phyloP scores from a whole-genome alignment of 1,140 invertebrate genomes.

The Drosophila arawakana region DNA sequence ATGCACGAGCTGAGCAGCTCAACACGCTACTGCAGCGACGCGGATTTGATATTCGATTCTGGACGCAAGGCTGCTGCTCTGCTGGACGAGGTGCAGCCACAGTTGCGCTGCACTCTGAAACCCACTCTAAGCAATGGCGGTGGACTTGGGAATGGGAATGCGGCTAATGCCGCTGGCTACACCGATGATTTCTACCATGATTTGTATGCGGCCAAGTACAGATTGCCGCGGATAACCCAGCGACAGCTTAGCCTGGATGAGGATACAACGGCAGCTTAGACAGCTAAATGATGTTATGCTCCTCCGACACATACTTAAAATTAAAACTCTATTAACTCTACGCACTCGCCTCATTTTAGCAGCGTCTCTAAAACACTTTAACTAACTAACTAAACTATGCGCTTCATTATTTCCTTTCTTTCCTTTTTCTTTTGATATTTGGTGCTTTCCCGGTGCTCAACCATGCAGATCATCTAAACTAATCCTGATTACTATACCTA shows the following conservation, averaged over 20 bases:
- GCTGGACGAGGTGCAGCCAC: slow-evolving; percentile 73
- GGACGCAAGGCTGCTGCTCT: slow-evolving; percentile 69
- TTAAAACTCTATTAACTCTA: slow-evolving; percentile 12
- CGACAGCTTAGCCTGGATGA: slow-evolving; percentile 68
- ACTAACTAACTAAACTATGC: slow-evolving; percentile 30
- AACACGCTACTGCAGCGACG: slow-evolving; percentile 62
- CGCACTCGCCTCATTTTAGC: slow-evolving; percentile 33
- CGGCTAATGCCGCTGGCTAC: slow-evolving; percentile 3
- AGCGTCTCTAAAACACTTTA: slow-evolving; percentile 32
- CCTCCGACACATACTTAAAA: slow-evolving; percentile 24
- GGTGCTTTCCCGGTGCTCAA: slow-evolving; percentile 22
- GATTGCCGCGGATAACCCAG: slow-evolving; percentile 57
- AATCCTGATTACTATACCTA: slow-evolving; percentile 1
- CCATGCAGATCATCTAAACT: slow-evolving; percentile 21
- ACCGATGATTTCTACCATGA: slow-evolving; percentile 69
- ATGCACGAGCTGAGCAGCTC: slow-evolving; percentile 66
- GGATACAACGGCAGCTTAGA: slow-evolving; percentile 53
- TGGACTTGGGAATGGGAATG: slow-evolving; percentile 40
- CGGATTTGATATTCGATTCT: slow-evolving; percentile 67
- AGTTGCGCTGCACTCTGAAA: slow-evolving; percentile 67
- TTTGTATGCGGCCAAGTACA: slow-evolving; percentile 67
- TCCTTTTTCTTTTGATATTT: slow-evolving; percentile 1
- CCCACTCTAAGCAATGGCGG: slow-evolving; percentile 22
- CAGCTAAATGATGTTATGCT: slow-evolving; percentile 1
- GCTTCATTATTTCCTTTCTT: slow-evolving; percentile 20